Evolutionary conservation across 2,888 invertebrate species (phyloP), one percentile per base, ranked within the genome.

Genomic region (Hirtodrosophila trivittata): DNA sequence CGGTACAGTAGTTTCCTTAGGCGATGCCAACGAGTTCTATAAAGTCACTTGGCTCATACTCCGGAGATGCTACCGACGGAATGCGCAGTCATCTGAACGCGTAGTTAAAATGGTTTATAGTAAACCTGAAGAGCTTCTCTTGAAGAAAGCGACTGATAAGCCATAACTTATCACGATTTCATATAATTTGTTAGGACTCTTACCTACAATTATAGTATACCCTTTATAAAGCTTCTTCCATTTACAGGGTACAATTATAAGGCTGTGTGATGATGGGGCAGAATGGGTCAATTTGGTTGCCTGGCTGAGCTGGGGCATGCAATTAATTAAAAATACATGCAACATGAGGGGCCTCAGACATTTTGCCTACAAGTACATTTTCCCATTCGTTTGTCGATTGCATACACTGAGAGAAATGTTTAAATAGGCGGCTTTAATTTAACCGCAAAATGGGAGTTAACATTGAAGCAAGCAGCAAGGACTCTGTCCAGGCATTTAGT

Each of bases 251-350:
- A 28, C 28, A 28, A 28, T 9, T 28, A 28, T 28, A n/a, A 25
- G 6, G 25, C 25, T 6, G 25, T 6, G 25, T 3, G 25, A 25
- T 25, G 25, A 28, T 28, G 28, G 28, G 28, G 28, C 28, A 28
- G 28, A 28, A 9, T 28, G 57, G 45, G 43, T 46, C 50, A 47
- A 52, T 46, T 63, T 37, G 38, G 41, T 51, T 49, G 63, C 12
- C 47, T 41, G 56, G 46, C 56, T 72, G 65, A 59, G 50, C 58
- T 64, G 54, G 66, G 63, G 66, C 80, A 70, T 74, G 82, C 86
- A 81, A 83, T 84, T 86, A 84, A 84, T 86, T 84, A 84, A 86
- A 84, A 84, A 86, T 84, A 75, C 86, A 84, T 84, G 82, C 77
- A 80, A 66, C 77, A 74, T 66, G 66, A 63, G 72, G 52, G 64